phyloP scores from a whole-genome alignment of 2,113 vertebrate genomes.

The Stomatorhinus ivindoensis region DNA sequence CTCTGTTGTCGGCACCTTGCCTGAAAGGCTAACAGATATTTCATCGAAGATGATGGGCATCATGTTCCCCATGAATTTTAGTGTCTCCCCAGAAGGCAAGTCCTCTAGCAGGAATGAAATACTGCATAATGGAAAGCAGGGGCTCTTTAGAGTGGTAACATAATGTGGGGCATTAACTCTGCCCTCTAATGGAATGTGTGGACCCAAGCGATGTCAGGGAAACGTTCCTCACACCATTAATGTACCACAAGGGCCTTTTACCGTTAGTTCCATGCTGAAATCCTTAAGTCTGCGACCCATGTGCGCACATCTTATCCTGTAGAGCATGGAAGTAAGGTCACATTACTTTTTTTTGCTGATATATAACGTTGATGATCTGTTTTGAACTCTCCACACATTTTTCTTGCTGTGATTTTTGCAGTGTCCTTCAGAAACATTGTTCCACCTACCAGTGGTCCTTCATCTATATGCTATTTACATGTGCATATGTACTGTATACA shows the following conservation, averaged over 20 bases:
- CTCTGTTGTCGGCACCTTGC: not conserved
- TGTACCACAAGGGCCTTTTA: not conserved
- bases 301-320: not conserved
- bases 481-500: not conserved
- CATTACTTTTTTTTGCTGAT: not conserved
- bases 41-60: not conserved
- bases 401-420: not conserved
- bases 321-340: not conserved
- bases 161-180: slow-evolving; percentile 43
- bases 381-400: not conserved
- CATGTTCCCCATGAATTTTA: not conserved
- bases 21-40: not conserved
- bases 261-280: not conserved
- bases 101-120: not conserved
- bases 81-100: not conserved
- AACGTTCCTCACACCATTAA: not conserved
- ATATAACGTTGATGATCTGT: not conserved
- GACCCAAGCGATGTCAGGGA: slow-evolving; percentile 34
- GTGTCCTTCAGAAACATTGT: not conserved
- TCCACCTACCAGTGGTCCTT: not conserved
- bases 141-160: slow-evolving; percentile 45
- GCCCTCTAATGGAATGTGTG: slow-evolving; percentile 25
- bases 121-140: not conserved
- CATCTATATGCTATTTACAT: not conserved
- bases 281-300: not conserved